Conservation (phyloP, 2,797 vertebrate genomes). For the Pangasius mekongensis region DNA sequence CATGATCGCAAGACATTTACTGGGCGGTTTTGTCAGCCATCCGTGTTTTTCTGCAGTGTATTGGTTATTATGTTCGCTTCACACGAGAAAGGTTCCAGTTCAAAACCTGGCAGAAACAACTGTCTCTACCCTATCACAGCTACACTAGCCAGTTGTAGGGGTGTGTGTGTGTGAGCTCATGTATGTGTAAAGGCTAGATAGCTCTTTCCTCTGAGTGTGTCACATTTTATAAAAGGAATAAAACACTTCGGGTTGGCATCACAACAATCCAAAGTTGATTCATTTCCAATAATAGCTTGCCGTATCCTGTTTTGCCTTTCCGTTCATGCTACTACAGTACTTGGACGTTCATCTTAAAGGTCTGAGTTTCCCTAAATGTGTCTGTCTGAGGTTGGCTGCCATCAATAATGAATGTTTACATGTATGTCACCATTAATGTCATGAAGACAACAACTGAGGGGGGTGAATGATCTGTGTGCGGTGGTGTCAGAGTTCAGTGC, state of each 20-base stretch:
- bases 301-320: neutral
- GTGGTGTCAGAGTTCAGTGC: conserved; percentile 50
- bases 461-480: conserved; percentile 22
- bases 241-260: neutral
- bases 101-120: neutral
- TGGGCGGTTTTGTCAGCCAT: neutral
- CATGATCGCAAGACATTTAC: neutral
- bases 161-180: neutral
- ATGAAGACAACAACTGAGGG: conserved; percentile 9
- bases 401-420: conserved; percentile 18
- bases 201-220: neutral
- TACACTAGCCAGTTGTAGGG: neutral
- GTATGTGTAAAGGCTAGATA: neutral
- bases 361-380: neutral
- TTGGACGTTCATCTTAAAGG: neutral
- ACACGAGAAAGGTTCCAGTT: neutral
- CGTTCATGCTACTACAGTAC: neutral
- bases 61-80: neutral
- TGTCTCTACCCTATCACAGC: neutral
- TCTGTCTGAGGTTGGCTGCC: neutral
- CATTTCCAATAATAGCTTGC: neutral
- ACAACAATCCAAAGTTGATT: neutral
- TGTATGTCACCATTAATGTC: conserved; percentile 17
- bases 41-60: neutral
- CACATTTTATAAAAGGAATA: neutral